Evolutionary conservation across 2,888 invertebrate genomes (phyloP), one percentile per base, ranked within the genome.

Genomic region (Coleophora flavipennella): DNA sequence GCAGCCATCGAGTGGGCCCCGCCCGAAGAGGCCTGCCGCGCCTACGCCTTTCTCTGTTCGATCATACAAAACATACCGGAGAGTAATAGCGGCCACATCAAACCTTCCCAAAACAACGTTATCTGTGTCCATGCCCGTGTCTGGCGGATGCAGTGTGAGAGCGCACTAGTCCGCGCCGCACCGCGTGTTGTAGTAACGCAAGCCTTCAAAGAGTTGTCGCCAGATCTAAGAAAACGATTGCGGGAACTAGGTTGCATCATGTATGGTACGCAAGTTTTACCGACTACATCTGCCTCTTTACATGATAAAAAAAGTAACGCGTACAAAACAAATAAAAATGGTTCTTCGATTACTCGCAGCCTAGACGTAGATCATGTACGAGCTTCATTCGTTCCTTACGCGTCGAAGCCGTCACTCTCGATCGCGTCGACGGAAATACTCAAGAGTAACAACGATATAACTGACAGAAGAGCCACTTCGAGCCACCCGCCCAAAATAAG

Each of bases 11-110:
- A 92, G 45, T 88, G 91, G 43, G 85, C 96, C 29, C 90, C 92
- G 0, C 89, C 94, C 0, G 94, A 95, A 46, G 92, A 93, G 62
- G 91, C 94, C 0, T 95, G 96, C 65, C 88, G 90, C 41, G 91
- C 94, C 44, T 95, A 95, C 57, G 83, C 88, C 1, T 84, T 84
- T 14, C 66, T 83, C 8, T 67, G 67, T 7, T 45, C 49, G 1
- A 41, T 70, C 0, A 49, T 66, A 8, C 58, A 55, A 26, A 65
- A 69, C 27, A 53, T 63, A 13, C 55, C 56, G 9, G 55, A 40
- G 20, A 59, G 59, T 11, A 57, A 60, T 1, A 50, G 50, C 38
- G 44, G 60, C 0, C 67, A 49, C 31, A 57, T 51, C 31, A 35
- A 40, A 4, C 45, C 50, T 2, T 51, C 47, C 0, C 49, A 59